Evolutionary conservation across 2,888 invertebrate genomes (phyloP), one percentile per base, ranked within the genome.

Genomic region (Acanthosepion pharaonis): DNA sequence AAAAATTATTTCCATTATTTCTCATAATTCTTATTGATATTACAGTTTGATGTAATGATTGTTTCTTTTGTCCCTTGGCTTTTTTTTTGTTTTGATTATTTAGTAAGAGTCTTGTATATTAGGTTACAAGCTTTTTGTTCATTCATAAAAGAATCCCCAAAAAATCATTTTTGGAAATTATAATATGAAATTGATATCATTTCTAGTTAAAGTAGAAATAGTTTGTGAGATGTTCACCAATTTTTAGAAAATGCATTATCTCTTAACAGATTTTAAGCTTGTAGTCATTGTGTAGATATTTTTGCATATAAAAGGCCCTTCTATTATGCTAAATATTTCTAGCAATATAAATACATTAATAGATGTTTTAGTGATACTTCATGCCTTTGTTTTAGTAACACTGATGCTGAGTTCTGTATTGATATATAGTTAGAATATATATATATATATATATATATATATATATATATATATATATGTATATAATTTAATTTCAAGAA

Each of bases 141-240:
- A 78, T 78, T 78, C 78, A 78, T n/a, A 78, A 78, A 78, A 78
- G n/a, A n/a, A 18, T n/a, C 23, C 78, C 78, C 28, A n/a, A 78
- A 78, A 78, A 78, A 78, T 78, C 11, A 78, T n/a, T 78, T n/a
- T 78, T 78, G 15, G 78, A n/a, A n/a, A n/a, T 78, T 28, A 9
- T 78, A 15, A 78, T n/a, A 15, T 78, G n/a, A 18, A 78, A n/a
- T 78, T n/a, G 78, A 78, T 78, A 78, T 9, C 18, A 28, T 78
- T 78, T 78, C n/a, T n/a, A 78, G 9, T 78, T 78, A n/a, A n/a
- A 78, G 78, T 78, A 78, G n/a, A 78, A n/a, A 78, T 78, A 78
- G 15, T 28, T 78, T 78, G 78, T 28, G n/a, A 78, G n/a, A n/a
- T 78, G 78, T 9, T 28, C 78, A 78, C 9, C 28, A n/a, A 6